These are phyloP conservation scores for Pollimyrus isidori DNA, from an alignment of 2,113 vertebrate species.

Conservation along the genomic window DNA sequence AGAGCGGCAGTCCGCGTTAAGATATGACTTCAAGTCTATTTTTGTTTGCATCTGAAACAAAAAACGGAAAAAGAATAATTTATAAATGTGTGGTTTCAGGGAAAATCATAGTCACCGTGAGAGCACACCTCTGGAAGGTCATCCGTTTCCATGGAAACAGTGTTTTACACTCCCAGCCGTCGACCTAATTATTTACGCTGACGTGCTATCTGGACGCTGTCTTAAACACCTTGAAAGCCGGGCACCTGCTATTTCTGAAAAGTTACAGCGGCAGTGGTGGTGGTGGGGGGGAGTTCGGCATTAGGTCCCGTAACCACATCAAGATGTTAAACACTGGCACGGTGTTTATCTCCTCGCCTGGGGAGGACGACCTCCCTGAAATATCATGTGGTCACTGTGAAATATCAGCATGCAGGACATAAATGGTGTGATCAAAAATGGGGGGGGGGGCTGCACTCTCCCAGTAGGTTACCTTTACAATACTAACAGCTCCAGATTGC, in stretches of 20 bases:
- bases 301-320: background rate
- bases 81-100: background rate
- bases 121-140: background rate
- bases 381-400: background rate
- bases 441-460: background rate
- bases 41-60: constrained; percentile 6
- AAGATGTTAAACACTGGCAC: background rate
- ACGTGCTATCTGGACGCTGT: constrained; percentile 4
- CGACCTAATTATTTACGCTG: background rate
- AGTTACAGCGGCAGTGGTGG: background rate
- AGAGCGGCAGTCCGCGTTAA: background rate
- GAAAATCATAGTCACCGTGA: background rate
- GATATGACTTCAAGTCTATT: background rate
- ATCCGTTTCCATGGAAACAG: background rate
- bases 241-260: constrained; percentile 14
- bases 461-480: background rate
- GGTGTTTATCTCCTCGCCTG: background rate
- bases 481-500: background rate
- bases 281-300: background rate
- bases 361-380: background rate
- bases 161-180: background rate
- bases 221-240: background rate
- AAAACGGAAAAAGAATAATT: background rate
- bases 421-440: background rate
- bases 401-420: background rate